Base-by-base conservation (phyloP, 2,113 vertebrate species). In the Nanorana parkeri region DNA sequence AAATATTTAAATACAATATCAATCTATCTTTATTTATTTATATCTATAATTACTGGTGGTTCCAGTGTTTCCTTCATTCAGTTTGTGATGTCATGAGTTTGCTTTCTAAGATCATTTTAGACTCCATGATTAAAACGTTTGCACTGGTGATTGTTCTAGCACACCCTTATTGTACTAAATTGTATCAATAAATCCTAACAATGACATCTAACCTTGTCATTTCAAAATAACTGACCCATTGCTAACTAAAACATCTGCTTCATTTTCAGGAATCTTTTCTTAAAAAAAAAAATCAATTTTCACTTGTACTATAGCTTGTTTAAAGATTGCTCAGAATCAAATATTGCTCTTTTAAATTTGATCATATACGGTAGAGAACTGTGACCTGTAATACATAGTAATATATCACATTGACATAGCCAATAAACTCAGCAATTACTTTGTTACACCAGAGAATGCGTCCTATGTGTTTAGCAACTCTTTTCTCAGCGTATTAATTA, bases 291-390 rank as follows among this genome's bases (percentile, higher is more conserved):
- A 79, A 90, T 91, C 86, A 83, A 90, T 91, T 92, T 92, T 90
- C 87, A 89, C 89, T 89, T 92, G 91, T 86, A 88, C 92, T 89
- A 83, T 86, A 88, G 90, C 90, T 90, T 93, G 94, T 94, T 90
- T 94, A 91, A 94, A 95, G 91, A 92, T 91, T 93, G 95, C 93
- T 95, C 89, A 75, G 90, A 93, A 93, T 94, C 89, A 84, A 93
- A 94, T 95, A 93, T 94, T 94, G 95, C 92, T 95, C 96, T 96
- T 95, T 97, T 95, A 95, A 93, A 96, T 96, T 96, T 98, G 96
- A 97, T 99, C 97, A 98, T 97, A 93, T 96, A 99, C 96, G 97
- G 96, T 98, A 94, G 94, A 95, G 95, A 97, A 96, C 94, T 87
- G 86, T 96, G 96, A 97, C 96, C 97, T 96, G 94, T 95, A 90